Percentiles rank a stretch among this genome's conserved stretches.
phyloP scores from a whole-genome alignment of 2,113 vertebrate genomes.

The Alces alces region DNA sequence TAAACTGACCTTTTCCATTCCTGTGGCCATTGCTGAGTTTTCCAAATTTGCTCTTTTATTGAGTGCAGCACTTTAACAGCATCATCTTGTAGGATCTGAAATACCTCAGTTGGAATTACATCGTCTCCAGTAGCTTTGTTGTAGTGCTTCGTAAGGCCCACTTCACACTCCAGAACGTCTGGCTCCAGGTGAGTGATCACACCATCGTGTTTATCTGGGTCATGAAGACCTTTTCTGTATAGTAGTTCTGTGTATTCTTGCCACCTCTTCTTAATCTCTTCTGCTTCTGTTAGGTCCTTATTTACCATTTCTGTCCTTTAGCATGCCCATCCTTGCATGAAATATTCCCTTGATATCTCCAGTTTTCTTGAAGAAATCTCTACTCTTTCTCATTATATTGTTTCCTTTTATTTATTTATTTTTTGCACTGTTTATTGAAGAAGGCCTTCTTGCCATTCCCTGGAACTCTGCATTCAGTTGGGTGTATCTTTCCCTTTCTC shows the following conservation, averaged over 20 bases:
- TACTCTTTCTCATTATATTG: not conserved
- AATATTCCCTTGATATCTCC: not conserved
- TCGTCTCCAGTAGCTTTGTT: not conserved
- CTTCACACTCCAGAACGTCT: not conserved
- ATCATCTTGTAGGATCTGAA: not conserved
- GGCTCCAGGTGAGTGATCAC: not conserved
- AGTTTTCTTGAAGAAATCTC: not conserved
- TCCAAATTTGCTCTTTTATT: not conserved
- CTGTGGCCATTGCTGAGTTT: not conserved
- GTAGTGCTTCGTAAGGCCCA: not conserved
- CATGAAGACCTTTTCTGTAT: not conserved
- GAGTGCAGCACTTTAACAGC: not conserved
- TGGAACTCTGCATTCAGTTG: not conserved
- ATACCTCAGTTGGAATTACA: not conserved
- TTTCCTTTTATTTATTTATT: not conserved
- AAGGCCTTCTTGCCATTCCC: not conserved
- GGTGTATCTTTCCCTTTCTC: not conserved
- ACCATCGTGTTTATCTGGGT: not conserved
- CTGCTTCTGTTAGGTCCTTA: not conserved
- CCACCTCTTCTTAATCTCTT: not conserved
- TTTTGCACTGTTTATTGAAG: not conserved
- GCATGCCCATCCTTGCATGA: not conserved
- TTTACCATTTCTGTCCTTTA: not conserved
- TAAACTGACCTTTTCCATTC: not conserved
- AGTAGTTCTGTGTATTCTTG: not conserved